Percentiles rank a stretch among this genome's conserved stretches.
Evolutionary conservation across 2,113 vertebrate genomes (phyloP).

Genomic region (Nesogale talazaci): DNA sequence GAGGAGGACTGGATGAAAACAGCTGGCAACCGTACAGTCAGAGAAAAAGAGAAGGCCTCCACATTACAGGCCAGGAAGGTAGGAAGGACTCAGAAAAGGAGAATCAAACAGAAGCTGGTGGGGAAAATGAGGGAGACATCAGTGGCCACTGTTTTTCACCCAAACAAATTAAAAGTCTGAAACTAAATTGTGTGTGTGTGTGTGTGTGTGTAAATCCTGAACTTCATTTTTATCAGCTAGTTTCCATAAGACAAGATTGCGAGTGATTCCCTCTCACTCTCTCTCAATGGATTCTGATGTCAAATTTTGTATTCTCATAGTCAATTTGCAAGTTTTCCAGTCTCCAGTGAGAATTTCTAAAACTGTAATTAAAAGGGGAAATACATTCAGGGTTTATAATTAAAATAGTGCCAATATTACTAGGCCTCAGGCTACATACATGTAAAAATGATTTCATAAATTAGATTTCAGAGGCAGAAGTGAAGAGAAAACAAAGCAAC

Average conservation of each 20-base stretch:
- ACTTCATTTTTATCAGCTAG: constrained; percentile 32
- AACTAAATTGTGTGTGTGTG: neutral
- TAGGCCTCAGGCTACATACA: constrained; percentile 66
- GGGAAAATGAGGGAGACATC: neutral
- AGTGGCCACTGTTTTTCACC: neutral
- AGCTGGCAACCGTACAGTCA: neutral
- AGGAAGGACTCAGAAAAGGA: neutral
- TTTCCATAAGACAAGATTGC: constrained; percentile 50
- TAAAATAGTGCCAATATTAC: constrained; percentile 72
- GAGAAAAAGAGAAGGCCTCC: neutral
- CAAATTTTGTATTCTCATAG: constrained; percentile 63
- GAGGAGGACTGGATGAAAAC: neutral
- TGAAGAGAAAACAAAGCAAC: neutral
- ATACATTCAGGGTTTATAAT: constrained; percentile 70
- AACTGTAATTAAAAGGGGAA: constrained; percentile 77
- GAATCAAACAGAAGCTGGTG: neutral
- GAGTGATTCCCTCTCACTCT: neutral
- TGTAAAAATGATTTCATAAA: constrained; percentile 73
- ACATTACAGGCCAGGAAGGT: neutral
- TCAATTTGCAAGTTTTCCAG: constrained; percentile 70
- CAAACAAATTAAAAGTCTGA: constrained; percentile 15
- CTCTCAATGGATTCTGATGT: constrained; percentile 51
- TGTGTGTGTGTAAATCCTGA: neutral
- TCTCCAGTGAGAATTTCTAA: constrained; percentile 63
- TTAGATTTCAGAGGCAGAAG: constrained; percentile 64